Conservation (phyloP, 2,797 vertebrate genomes). For the Adelosebastes latens region DNA sequence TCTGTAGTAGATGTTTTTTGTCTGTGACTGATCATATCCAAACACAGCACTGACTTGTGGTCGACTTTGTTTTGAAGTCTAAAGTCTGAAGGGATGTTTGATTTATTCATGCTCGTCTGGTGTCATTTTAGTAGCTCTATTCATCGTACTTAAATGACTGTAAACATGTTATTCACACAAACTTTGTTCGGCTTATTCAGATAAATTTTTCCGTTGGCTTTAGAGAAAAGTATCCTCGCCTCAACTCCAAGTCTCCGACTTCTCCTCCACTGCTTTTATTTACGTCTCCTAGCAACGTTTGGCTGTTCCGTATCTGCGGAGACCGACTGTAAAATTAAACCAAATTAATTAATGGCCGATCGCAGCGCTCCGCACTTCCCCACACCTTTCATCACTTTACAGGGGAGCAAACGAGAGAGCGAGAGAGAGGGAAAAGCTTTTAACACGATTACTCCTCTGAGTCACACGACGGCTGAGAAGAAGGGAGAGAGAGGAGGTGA, state of each 20-base stretch:
- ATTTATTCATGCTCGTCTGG: background rate
- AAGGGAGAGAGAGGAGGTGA: constrained; percentile 19
- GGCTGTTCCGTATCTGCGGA: background rate
- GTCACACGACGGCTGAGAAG: constrained; percentile 34
- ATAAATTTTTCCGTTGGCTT: background rate
- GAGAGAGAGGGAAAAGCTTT: constrained; percentile 43
- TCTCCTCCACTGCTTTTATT: background rate
- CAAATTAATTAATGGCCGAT: constrained; percentile 16
- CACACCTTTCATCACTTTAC: constrained; percentile 32
- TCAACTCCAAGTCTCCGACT: background rate
- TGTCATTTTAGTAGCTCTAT: background rate
- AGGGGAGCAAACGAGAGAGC: constrained; percentile 11
- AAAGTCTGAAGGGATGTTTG: background rate
- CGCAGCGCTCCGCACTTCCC: background rate
- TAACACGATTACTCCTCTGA: constrained; percentile 56
- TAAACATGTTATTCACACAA: background rate
- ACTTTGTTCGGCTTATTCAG: background rate
- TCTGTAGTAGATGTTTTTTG: background rate
- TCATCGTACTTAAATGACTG: background rate
- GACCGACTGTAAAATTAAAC: background rate
- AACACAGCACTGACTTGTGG: background rate
- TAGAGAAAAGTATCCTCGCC: background rate
- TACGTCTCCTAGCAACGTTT: constrained; percentile 30
- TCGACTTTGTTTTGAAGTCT: background rate
- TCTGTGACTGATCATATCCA: background rate